These are phyloP conservation scores for Phrynocephalus vlangalii DNA, from an alignment of 2,797 vertebrate species.

Conservation along the genomic window DNA sequence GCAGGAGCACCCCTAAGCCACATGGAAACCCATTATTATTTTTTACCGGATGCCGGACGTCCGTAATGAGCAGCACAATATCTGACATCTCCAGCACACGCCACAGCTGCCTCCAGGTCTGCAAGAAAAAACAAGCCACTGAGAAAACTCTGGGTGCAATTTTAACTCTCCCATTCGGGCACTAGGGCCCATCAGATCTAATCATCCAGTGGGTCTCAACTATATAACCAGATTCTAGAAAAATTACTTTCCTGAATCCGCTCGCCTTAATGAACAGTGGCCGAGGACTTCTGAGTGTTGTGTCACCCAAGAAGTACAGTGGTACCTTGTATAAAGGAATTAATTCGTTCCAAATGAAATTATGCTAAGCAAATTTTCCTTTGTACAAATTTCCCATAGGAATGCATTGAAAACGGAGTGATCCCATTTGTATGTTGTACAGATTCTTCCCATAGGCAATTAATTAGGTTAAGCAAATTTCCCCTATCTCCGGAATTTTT, in stretches of 20 bases:
- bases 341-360: too few relatives aligned
- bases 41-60: slow-evolving; percentile 91
- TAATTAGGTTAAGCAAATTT: too few relatives aligned
- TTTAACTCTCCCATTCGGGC: not conserved
- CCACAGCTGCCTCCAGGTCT: slow-evolving; percentile 97
- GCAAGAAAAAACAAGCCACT: slow-evolving; percentile 24
- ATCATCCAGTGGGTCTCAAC: not conserved
- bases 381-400: too few relatives aligned
- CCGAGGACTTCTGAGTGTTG: not conserved
- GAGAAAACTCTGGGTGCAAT: not conserved
- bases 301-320: not conserved
- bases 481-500: too few relatives aligned
- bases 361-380: too few relatives aligned
- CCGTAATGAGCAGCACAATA: slow-evolving; percentile 89
- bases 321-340: too few relatives aligned
- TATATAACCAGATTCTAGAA: not conserved
- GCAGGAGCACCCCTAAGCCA: not conserved
- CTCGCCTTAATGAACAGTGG: not conserved
- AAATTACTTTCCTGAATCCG: not conserved
- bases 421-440: too few relatives aligned
- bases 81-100: slow-evolving; percentile 96
- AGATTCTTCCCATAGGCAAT: too few relatives aligned
- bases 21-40: slow-evolving; percentile 13
- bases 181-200: not conserved
- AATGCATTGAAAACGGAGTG: too few relatives aligned